A percentile compares a stretch with the other conserved stretches of the same genome.
Evolutionary conservation across 2,888 invertebrate genomes (phyloP).

Genomic region (Campoplex capitator): DNA sequence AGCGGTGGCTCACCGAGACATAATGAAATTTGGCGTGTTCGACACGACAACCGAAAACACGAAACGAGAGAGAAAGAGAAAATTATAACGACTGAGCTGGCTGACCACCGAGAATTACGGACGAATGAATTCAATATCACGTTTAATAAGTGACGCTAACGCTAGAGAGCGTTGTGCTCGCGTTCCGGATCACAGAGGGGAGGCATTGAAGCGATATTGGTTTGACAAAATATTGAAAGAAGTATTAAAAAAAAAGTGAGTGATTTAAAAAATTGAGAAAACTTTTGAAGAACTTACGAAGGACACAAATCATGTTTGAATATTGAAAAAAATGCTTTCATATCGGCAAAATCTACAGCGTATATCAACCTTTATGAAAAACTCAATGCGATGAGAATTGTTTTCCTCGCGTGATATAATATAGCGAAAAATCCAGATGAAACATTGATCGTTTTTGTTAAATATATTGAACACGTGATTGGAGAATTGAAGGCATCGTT

Average conservation of each 20-base stretch:
- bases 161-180: conserved; percentile 12
- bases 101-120: conserved; percentile 47
- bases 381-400: no score
- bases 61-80: conserved; percentile 21
- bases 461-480: neutral
- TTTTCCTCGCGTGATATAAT: no score
- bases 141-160: conserved; percentile 42
- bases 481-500: neutral
- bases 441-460: no score
- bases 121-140: conserved; percentile 44
- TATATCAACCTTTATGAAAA: no score
- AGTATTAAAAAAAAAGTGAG: neutral
- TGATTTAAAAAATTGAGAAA: neutral
- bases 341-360: neutral
- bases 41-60: conserved; percentile 34
- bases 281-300: neutral
- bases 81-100: conserved; percentile 19
- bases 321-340: neutral
- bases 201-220: neutral
- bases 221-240: conserved; percentile 1
- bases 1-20: conserved; percentile 44
- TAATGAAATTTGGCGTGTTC: conserved; percentile 50
- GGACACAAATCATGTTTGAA: neutral
- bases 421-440: no score
- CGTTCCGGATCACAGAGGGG: conserved; percentile 10